phyloP scores from a whole-genome alignment of 2,888 invertebrate species.

The Caenorhabditis macrosperma region DNA sequence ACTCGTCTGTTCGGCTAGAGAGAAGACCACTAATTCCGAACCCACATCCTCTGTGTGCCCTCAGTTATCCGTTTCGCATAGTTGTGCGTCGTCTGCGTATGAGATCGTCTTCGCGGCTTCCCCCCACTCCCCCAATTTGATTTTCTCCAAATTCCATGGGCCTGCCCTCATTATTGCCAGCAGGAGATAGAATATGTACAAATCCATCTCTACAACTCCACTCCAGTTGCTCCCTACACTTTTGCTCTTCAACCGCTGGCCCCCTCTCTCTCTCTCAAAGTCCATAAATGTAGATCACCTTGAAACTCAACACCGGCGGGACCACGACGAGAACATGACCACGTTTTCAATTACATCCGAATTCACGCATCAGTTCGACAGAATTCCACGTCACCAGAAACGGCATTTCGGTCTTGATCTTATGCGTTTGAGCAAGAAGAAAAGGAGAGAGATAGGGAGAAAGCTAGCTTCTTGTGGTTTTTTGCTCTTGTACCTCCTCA shows the following conservation, averaged over 20 bases:
- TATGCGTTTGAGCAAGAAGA: too few species aligned
- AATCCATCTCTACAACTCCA: too few species aligned
- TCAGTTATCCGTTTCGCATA: conserved; percentile 57
- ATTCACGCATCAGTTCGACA: conserved; percentile 21
- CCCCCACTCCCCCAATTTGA: conserved; percentile 37
- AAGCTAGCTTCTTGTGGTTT: too few species aligned
- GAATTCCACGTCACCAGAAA: conserved; percentile 36
- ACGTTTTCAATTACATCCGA: conserved; percentile 47
- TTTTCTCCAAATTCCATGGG: conserved; percentile 20
- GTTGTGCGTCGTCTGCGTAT: conserved; percentile 26
- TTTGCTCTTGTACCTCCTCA: not conserved
- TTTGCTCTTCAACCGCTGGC: conserved; percentile 13
- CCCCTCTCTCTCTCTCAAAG: conserved; percentile 14
- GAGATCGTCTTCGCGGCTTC: conserved; percentile 16
- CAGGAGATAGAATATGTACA: too few species aligned
- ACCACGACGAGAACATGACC: conserved; percentile 21
- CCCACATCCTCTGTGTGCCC: conserved; percentile 55
- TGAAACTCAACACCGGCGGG: conserved; percentile 40
- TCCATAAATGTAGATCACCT: conserved; percentile 42
- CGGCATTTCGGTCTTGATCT: conserved; percentile 4
- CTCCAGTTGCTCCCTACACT: not conserved
- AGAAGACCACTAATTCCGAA: conserved; percentile 61
- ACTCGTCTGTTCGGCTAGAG: conserved; percentile 6
- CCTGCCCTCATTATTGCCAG: conserved; percentile 13
- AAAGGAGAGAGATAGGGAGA: too few species aligned